Evolutionary conservation across 2,797 vertebrate genomes (phyloP), one percentile per base, ranked within the genome.

Genomic region (Alcedo quadribrachys): DNA sequence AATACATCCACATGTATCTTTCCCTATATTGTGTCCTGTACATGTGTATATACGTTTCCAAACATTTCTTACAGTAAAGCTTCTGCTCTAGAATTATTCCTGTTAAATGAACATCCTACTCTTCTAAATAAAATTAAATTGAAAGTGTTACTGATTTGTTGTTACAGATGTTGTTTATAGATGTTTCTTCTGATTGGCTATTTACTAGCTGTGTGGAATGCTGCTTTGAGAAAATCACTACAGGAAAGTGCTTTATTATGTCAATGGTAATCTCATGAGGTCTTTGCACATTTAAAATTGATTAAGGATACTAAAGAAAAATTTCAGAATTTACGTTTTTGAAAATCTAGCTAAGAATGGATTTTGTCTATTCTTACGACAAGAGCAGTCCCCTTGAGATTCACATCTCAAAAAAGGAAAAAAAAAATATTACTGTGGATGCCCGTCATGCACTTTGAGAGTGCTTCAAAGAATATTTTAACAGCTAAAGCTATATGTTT

Each of bases 71-170:
- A n/a, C 19, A 35, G 21, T 70, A 75, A 75, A 85, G 4, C 0
- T 85, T 71, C 70, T 74, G 12, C 9, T 70, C 37, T 84, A 88
- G 32, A 73, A 61, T 63, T 74, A 66, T 51, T 63, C 6, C 6
- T 88, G 14, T 60, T 86, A 86, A 81, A 70, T 76, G 1, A 79
- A 61, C 57, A 13, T 61, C 60, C n/a, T 67, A 8, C 25, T 73
- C 15, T 70, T 87, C 22, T 63, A 92, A 91, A 81, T 74, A 79
- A 89, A 85, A 87, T 12, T 57, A 70, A 89, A 84, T 61, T 79
- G 48, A 67, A 86, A 2, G 11, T 63, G 10, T 32, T 88, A 90
- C 35, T 74, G 48, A 84, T 90, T 91, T 91, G 33, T 9, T 93
- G 24, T 77, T 94, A 55, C 60, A 91, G 48, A 69, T 76, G n/a